phyloP scores from a whole-genome alignment of 2,797 vertebrate species.

The Enteromius thamalakanensis region DNA sequence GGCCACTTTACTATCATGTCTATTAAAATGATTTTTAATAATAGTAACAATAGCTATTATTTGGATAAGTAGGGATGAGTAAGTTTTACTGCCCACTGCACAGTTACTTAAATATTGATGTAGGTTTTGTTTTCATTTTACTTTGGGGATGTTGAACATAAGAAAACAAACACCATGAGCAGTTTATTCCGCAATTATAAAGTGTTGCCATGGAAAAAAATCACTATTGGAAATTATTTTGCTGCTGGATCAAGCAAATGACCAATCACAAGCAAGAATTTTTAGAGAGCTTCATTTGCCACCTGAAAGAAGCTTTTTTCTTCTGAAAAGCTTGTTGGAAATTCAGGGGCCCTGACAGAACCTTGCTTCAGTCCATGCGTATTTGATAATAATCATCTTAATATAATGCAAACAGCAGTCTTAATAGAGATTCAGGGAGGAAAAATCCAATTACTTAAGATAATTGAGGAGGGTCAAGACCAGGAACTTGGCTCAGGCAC shows the following conservation, averaged over 20 bases:
- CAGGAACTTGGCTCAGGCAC: background rate
- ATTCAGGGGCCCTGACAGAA: background rate
- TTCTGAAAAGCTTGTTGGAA: background rate
- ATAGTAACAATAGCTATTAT: background rate
- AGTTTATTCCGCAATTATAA: background rate
- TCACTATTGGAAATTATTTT: background rate
- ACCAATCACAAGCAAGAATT: background rate
- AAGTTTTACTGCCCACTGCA: background rate
- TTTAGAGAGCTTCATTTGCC: background rate
- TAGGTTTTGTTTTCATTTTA: background rate
- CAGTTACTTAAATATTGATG: background rate
- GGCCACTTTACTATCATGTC: background rate
- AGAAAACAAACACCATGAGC: background rate
- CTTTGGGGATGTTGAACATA: background rate
- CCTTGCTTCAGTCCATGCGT: background rate
- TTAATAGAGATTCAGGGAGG: background rate
- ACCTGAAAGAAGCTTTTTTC: background rate
- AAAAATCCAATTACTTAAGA: background rate
- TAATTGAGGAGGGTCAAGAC: slow-evolving; percentile 3
- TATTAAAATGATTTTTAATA: background rate
- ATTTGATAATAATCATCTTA: background rate
- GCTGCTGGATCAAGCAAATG: background rate
- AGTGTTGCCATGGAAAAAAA: background rate
- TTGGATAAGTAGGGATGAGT: background rate
- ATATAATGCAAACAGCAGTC: background rate